phyloP scores from a whole-genome alignment of 23 tunicate species.

The Ascidia mentula region DNA sequence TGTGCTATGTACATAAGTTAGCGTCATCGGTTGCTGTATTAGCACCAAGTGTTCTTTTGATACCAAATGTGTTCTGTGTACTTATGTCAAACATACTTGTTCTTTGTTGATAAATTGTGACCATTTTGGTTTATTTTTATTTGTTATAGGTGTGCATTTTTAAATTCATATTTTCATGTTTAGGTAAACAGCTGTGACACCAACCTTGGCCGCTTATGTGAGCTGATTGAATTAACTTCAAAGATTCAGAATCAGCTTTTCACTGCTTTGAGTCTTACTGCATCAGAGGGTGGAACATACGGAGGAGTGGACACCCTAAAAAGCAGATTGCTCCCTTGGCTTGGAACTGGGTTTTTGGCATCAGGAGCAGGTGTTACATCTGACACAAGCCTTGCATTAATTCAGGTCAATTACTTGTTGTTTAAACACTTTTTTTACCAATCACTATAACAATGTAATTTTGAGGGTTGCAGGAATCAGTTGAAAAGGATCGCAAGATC shows the following conservation, averaged over 20 bases:
- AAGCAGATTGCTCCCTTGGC: conserved; percentile 93
- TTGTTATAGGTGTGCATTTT: too few species aligned
- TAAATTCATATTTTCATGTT: neutral
- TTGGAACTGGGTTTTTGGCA: conserved; percentile 80
- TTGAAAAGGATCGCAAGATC: conserved; percentile 85
- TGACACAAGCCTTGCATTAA: conserved; percentile 72
- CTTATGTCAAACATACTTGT: too few species aligned
- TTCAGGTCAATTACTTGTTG: conserved; percentile 53
- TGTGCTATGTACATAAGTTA: neutral
- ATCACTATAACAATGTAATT: too few species aligned
- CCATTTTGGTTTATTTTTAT: too few species aligned
- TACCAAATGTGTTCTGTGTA: neutral
- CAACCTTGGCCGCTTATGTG: conserved; percentile 82
- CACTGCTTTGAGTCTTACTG: conserved; percentile 88
- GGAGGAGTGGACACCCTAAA: conserved; percentile 94
- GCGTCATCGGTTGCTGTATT: neutral
- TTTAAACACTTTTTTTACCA: too few species aligned
- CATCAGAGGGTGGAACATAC: conserved; percentile 92
- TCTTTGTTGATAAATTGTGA: too few species aligned
- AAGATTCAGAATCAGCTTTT: conserved; percentile 96
- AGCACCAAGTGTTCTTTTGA: neutral
- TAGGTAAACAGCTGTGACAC: conserved; percentile 87
- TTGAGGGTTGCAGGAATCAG: conserved; percentile 64
- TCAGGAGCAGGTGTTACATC: conserved; percentile 76
- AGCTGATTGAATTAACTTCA: conserved; percentile 85